Conservation (phyloP, 2,888 invertebrate species). For the Drosophila subsilvestris region DNA sequence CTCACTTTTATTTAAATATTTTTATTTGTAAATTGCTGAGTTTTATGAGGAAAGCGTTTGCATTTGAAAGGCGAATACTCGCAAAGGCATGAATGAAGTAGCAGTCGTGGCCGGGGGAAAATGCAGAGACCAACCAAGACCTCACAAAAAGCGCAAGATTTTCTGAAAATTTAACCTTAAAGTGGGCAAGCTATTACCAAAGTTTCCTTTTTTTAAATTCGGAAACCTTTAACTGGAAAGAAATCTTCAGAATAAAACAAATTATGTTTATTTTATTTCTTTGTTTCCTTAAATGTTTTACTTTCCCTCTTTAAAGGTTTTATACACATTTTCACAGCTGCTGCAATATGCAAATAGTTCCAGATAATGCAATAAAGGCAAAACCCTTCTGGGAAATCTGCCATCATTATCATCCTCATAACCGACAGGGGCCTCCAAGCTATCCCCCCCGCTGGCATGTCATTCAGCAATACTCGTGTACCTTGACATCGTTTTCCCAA, state of each 20-base stretch:
- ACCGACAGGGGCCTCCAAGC: not conserved
- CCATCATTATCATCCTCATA: constrained; percentile 23
- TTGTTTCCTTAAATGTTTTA: not conserved
- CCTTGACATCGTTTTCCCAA: constrained; percentile 64
- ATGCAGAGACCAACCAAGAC: not conserved
- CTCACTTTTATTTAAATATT: constrained; percentile 52
- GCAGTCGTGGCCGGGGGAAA: constrained; percentile 14
- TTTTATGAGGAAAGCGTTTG: constrained; percentile 59
- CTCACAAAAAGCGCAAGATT: constrained; percentile 46
- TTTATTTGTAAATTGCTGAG: constrained; percentile 64
- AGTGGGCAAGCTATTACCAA: constrained; percentile 21
- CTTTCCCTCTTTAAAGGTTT: not conserved
- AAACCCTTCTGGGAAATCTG: constrained; percentile 17
- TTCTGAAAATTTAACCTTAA: constrained; percentile 35
- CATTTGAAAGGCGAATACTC: constrained; percentile 65
- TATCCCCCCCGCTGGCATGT: constrained; percentile 8
- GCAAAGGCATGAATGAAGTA: constrained; percentile 56
- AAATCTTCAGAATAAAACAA: not conserved
- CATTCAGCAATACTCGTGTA: constrained; percentile 33
- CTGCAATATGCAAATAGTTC: not conserved
- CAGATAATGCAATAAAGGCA: constrained; percentile 15
- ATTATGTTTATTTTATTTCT: not conserved
- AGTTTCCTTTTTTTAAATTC: not conserved
- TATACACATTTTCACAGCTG: not conserved
- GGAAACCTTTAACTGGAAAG: not conserved